phyloP scores from a whole-genome alignment of 2,888 invertebrate species.

The Rapana venosa region DNA sequence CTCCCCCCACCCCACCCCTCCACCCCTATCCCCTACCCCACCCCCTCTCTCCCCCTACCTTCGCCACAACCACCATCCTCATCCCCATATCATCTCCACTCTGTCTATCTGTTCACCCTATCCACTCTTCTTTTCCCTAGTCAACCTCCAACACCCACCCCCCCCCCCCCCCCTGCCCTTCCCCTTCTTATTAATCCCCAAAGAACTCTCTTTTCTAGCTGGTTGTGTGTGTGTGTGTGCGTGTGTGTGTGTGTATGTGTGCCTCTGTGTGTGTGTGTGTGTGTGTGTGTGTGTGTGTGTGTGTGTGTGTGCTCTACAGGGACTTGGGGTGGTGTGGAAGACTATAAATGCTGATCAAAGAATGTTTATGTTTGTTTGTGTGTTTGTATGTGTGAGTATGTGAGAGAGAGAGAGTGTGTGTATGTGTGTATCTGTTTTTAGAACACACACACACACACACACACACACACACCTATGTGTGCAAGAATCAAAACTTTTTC shows the following conservation, averaged over 20 bases:
- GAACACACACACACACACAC: not conserved
- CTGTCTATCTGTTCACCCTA: no score
- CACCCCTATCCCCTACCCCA: not conserved
- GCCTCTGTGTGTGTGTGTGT: not conserved
- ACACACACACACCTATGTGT: not conserved
- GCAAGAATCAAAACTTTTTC: no score
- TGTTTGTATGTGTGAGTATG: no score
- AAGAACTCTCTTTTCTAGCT: no score
- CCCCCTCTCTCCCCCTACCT: not conserved
- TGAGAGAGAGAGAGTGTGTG: not conserved
- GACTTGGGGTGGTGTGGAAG: not conserved
- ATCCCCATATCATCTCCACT: no score
- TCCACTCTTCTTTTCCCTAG: no score
- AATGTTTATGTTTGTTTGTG: not conserved
- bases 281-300: no score
- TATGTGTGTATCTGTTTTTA: not conserved
- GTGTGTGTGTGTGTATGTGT: not conserved
- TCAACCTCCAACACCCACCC: no score
- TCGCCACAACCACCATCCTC: no score
- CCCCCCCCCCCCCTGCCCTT: no score
- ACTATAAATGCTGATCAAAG: constrained; percentile 15
- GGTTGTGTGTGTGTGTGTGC: no score
- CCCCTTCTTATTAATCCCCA: no score
- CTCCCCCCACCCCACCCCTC: not conserved
- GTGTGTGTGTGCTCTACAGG: not conserved